Conservation (phyloP, 1,140 invertebrate species). For the Ostrea edulis region DNA sequence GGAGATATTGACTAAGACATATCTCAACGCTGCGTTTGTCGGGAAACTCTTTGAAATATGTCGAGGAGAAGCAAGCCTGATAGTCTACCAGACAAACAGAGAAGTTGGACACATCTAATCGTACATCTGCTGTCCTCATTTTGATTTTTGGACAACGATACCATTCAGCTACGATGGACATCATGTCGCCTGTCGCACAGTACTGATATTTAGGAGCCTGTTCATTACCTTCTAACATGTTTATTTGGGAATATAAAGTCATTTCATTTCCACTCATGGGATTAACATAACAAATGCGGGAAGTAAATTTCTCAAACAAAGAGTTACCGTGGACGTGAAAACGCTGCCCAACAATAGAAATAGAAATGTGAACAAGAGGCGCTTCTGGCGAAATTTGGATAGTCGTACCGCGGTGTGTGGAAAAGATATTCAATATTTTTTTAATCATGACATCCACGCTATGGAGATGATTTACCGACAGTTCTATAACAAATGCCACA, state of each 20-base stretch:
- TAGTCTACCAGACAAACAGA: constrained; percentile 1
- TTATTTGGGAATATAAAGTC: not conserved
- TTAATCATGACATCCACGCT: not conserved
- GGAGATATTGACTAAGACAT: not conserved
- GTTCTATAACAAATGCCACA: not conserved
- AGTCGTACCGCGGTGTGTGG: not conserved
- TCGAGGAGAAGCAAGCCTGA: not conserved
- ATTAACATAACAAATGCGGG: not conserved
- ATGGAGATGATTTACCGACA: not conserved
- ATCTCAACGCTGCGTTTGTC: not conserved
- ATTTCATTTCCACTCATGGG: not conserved
- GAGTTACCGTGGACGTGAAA: not conserved
- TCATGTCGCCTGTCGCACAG: not conserved
- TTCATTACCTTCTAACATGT: not conserved
- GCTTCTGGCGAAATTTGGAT: not conserved
- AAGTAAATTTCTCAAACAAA: not conserved
- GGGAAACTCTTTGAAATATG: not conserved
- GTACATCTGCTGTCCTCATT: not conserved
- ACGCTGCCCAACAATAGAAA: not conserved
- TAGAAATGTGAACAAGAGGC: not conserved
- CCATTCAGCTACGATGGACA: not conserved
- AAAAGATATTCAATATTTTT: not conserved
- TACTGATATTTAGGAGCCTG: too few relatives aligned
- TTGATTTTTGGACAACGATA: constrained; percentile 8
- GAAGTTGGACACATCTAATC: not conserved